Conservation (phyloP, 1,140 invertebrate genomes). For the Drosophila hydei region DNA sequence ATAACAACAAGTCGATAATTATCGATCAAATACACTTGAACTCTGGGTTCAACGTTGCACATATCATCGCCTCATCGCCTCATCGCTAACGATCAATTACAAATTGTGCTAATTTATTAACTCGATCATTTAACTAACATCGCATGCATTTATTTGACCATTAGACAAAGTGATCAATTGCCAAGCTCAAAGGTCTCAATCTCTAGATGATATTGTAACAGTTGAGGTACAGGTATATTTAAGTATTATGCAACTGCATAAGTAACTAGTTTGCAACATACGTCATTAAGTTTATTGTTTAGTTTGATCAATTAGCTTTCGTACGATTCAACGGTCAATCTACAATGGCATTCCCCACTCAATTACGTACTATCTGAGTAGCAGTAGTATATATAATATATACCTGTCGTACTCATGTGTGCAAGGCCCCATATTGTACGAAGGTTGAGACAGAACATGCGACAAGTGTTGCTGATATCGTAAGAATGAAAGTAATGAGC, state of each 20-base stretch:
- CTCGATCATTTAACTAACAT: not conserved
- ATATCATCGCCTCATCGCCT: no score
- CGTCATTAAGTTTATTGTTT: conserved; percentile 19
- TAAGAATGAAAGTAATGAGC: not conserved
- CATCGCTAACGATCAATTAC: conserved; percentile 9
- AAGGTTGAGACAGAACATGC: conserved; percentile 7
- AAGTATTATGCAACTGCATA: conserved; percentile 29
- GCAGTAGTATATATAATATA: not conserved
- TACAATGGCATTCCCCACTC: conserved; percentile 46
- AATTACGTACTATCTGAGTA: conserved; percentile 42
- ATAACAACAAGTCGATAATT: conserved; percentile 4
- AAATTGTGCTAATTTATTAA: conserved; percentile 4
- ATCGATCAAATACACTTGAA: conserved; percentile 1
- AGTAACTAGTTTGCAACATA: conserved; percentile 6
- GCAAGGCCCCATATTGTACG: conserved; percentile 15
- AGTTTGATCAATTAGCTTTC: conserved; percentile 33
- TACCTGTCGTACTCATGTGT: conserved; percentile 6
- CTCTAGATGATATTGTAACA: no score
- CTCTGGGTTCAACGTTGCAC: conserved; percentile 1
- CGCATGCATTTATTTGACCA: not conserved
- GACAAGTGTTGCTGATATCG: conserved; percentile 34
- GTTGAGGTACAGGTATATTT: no score
- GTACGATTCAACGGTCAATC: conserved; percentile 34
- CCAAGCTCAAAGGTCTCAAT: not conserved
- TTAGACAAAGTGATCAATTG: not conserved